phyloP scores from a whole-genome alignment of 2,797 vertebrate genomes.

The Acestrorhynchus altus region DNA sequence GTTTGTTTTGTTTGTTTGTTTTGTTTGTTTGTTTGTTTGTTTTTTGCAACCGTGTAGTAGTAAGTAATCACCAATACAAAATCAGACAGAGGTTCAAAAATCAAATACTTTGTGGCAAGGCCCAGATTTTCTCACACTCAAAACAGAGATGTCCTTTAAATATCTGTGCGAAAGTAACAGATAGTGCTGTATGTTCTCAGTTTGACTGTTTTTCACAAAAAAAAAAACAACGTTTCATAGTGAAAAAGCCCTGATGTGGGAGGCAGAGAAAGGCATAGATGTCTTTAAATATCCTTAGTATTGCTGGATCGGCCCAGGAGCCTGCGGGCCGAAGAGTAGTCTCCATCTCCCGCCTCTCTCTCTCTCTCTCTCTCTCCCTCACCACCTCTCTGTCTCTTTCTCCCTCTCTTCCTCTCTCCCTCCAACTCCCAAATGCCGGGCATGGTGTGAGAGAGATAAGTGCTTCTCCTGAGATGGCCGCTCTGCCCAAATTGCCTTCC shows the following conservation, averaged over 20 bases:
- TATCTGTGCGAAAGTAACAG: background rate
- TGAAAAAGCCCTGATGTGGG: constrained; percentile 3
- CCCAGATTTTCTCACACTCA: background rate
- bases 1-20: too few species aligned
- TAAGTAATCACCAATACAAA: background rate
- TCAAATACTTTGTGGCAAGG: background rate
- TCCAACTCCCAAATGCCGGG: constrained; percentile 66
- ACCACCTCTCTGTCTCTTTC: constrained; percentile 32
- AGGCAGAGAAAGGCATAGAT: constrained; percentile 40
- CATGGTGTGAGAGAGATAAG: constrained; percentile 80
- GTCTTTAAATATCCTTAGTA: constrained; percentile 76
- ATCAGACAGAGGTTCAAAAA: background rate
- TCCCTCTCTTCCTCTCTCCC: constrained; percentile 24
- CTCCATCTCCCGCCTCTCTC: constrained; percentile 29
- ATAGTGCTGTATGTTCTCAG: constrained; percentile 3
- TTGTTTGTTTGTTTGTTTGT: too few species aligned
- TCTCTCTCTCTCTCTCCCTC: background rate
- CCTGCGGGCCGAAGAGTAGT: constrained; percentile 60
- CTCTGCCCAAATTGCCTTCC: constrained; percentile 72
- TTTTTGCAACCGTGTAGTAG: too few species aligned
- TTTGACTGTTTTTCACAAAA: constrained; percentile 25
- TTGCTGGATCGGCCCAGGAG: constrained; percentile 70
- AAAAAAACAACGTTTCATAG: too few species aligned
- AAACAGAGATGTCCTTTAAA: constrained; percentile 2
- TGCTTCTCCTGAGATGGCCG: constrained; percentile 83